Conservation (phyloP, 1,140 invertebrate genomes). For the Zaprionus tsacasi region DNA sequence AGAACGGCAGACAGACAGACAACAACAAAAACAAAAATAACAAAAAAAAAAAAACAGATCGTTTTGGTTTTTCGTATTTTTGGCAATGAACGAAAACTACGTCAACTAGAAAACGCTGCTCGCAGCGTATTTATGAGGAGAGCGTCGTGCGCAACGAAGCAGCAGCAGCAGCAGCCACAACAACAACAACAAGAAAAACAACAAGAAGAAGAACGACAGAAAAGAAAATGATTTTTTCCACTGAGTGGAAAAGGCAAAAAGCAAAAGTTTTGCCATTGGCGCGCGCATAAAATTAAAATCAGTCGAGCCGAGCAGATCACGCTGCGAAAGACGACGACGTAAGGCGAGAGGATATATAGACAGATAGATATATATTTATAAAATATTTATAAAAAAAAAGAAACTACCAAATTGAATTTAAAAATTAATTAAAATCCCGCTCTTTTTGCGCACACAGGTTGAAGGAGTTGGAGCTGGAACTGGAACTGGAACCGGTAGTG, state of each 20-base stretch:
- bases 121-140: conserved; percentile 63
- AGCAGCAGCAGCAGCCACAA: conserved; percentile 1
- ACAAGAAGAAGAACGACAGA: conserved; percentile 9
- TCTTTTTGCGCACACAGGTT: neutral
- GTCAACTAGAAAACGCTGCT: conserved; percentile 69
- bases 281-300: conserved; percentile 83
- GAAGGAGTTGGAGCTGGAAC: conserved; percentile 18
- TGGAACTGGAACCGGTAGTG: conserved; percentile 27
- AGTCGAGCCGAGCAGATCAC: conserved; percentile 79
- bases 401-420: neutral
- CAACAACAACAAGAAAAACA: conserved; percentile 21
- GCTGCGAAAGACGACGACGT: conserved; percentile 62
- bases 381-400: neutral
- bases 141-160: conserved; percentile 77
- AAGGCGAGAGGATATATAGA: conserved; percentile 3
- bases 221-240: conserved; percentile 46
- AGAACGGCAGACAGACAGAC: conserved; percentile 37
- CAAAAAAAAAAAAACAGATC: neutral
- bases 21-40: neutral
- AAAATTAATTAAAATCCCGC: neutral
- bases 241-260: conserved; percentile 59
- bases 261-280: conserved; percentile 76
- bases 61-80: conserved; percentile 62
- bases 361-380: neutral
- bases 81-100: conserved; percentile 82